Conservation (phyloP, 2,113 vertebrate species). For the Pheucticus melanocephalus region DNA sequence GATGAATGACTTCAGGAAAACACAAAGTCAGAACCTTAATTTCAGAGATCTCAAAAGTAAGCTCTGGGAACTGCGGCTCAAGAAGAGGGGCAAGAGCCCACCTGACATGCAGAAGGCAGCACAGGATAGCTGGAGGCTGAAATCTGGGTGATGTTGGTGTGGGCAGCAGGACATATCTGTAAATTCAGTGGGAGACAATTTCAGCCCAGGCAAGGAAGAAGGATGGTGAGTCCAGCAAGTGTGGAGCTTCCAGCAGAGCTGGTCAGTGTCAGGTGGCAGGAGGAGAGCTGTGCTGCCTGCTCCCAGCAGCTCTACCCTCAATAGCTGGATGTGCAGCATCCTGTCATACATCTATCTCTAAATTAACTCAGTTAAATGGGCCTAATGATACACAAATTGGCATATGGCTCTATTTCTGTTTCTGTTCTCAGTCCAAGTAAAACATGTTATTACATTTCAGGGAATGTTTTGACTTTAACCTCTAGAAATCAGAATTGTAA, state of each 20-base stretch:
- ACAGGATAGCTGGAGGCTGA: neutral
- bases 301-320: neutral
- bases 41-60: neutral
- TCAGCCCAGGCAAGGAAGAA: neutral
- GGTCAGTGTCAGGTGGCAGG: neutral
- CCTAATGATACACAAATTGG: neutral
- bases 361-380: conserved; percentile 27
- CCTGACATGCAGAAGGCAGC: neutral
- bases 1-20: neutral
- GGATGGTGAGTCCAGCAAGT: accelerated
- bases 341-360: neutral
- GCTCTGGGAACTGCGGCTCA: accelerated
- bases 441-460: conserved; percentile 9
- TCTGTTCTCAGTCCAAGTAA: neutral
- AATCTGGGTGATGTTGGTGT: neutral
- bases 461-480: neutral
- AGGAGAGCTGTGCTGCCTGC: neutral
- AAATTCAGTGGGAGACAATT: neutral
- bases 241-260: neutral
- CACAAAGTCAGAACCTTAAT: neutral
- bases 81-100: neutral
- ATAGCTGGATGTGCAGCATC: neutral
- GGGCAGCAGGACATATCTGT: neutral
- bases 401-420: neutral
- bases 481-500: neutral